phyloP scores from a whole-genome alignment of 2,888 invertebrate species.

The Elegia similella region DNA sequence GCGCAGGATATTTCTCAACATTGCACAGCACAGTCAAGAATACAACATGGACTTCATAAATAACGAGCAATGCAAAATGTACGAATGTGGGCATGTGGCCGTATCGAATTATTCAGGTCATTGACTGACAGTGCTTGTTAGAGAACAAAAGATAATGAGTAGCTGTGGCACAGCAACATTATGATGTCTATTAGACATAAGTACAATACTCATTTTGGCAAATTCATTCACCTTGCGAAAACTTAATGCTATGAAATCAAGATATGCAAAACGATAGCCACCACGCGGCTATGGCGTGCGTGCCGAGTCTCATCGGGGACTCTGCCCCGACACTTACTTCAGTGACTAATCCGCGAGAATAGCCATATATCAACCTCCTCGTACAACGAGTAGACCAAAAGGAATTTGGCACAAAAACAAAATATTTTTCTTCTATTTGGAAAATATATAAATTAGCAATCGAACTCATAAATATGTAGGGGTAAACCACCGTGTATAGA shows the following conservation, averaged over 20 bases:
- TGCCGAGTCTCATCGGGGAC: slow-evolving; percentile 38
- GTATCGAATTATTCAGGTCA: slow-evolving; percentile 29
- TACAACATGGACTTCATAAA: slow-evolving; percentile 21
- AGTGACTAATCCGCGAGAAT: slow-evolving; percentile 48
- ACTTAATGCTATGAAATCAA: not conserved
- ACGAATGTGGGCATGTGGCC: not conserved
- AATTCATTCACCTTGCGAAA: not conserved
- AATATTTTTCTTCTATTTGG: slow-evolving; percentile 9
- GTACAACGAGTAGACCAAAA: slow-evolving; percentile 16
- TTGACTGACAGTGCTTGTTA: slow-evolving; percentile 22
- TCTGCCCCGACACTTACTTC: slow-evolving; percentile 44
- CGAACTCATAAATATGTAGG: too few relatives aligned
- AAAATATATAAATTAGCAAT: too few relatives aligned
- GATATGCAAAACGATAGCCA: not conserved
- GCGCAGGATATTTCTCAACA: slow-evolving; percentile 46
- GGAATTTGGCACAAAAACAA: slow-evolving; percentile 29
- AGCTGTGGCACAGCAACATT: not conserved
- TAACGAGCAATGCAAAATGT: slow-evolving; percentile 13
- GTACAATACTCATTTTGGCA: not conserved
- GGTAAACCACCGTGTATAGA: too few relatives aligned
- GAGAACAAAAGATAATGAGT: slow-evolving; percentile 3
- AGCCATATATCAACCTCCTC: slow-evolving; percentile 25
- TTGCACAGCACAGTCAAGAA: slow-evolving; percentile 31
- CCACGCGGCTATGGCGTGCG: slow-evolving; percentile 55
- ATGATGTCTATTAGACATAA: not conserved